Base-by-base conservation (phyloP, 1,140 invertebrate genomes). In the Centruroides vittatus region DNA sequence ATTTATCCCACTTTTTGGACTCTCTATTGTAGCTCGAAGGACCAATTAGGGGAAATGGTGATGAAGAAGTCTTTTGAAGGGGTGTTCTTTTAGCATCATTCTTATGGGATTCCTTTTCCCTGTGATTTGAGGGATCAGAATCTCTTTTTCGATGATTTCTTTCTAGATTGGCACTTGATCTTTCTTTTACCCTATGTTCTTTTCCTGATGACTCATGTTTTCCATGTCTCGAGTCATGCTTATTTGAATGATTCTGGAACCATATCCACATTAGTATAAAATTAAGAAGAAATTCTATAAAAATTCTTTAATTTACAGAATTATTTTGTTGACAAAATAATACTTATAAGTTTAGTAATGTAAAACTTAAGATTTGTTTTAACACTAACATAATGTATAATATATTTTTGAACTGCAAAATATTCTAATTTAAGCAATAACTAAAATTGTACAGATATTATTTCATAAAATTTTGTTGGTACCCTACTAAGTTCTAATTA, bases 41-140 rank as follows among this genome's bases (percentile, higher is more conserved):
- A 56, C 59, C 55, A 61, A 61, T 59, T 56, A 64, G 51, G 56
- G 65, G 60, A 52, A 62, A 62, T 64, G 67, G 59, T 47, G 63
- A 65, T 47, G 67, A 69, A 55, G 65, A 63, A 46, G 67, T 62
- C 61, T 69, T 69, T 47, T 67, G 63, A 35, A 67, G 62, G n/a
- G 65, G 60, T 46, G 67, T 58, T 48, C 64, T 62, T 54, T 63
- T 58, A 46, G 64, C 71, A 60, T 79, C 78, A 64, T 70, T 58
- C 13, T 61, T 64, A 55, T 59, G 53, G 60, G 60, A 61, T 55
- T 58, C 59, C 35, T 46, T 50, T 55, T 64, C 62, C 34, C 13
- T 55, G 10, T 59, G 51, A 47, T 64, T 59, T 47, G 61, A 47
- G 11, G 59, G 59, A 51, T 59, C 62, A 61, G 62, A 64, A 47